Base-by-base conservation (phyloP, 2,113 vertebrate genomes). In the Uria lomvia region DNA sequence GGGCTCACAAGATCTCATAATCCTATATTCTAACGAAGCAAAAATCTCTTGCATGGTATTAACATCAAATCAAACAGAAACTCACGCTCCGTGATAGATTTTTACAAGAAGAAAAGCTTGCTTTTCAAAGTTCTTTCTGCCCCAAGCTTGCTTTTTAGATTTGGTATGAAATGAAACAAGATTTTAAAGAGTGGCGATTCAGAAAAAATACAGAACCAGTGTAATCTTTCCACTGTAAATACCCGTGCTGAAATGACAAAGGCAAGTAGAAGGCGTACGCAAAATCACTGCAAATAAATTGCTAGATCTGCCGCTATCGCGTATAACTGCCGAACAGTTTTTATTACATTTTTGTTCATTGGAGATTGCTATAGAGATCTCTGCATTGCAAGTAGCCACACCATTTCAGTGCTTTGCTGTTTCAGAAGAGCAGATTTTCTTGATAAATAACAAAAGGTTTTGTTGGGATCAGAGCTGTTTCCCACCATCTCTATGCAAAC, bases 401-500 rank as follows among this genome's bases (percentile, higher is more conserved):
- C 95, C 95, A 88, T 98, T 96, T 96, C 95, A 97, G 98, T 68
- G 90, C 98, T 97, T 92, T 96, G 96, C 96, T 96, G 98, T 98
- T 97, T 98, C 97, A 97, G 97, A 95, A 97, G 97, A 98, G 97
- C 98, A 98, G 98, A 98, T 98, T 98, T 98, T 98, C 98, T 98
- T 98, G 97, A 98, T 97, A 98, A 97, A 97, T 97, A 97, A 99
- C 98, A 99, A 99, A 99, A 98, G 98, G 97, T 98, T 98, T 98
- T 98, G 97, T 97, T 95, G 96, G 97, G 98, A 98, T 98, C 97
- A 97, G 96, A 96, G 98, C 97, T 97, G 98, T 98, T 99, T 99
- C 99, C 98, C 98, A 99, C 98, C 98, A 97, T 99, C 98, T 98
- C 98, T 98, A 98, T 98, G 98, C 98, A 98, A 98, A 98, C 98